Base-by-base conservation (phyloP, 2,888 invertebrate genomes). In the Gonocerus acuteangulatus region DNA sequence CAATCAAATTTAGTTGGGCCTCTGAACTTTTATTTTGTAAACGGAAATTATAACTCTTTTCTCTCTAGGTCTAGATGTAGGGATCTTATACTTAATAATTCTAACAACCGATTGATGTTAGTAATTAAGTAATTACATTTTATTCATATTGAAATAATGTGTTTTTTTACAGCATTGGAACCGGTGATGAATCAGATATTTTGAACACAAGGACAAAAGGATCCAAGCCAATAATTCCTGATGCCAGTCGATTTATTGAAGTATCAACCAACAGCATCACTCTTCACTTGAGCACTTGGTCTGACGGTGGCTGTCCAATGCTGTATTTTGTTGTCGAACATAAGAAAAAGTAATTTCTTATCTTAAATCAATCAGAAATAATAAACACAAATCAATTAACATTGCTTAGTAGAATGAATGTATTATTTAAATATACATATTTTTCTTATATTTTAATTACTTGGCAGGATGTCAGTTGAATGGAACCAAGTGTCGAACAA, bases 401-500 rank as follows among this genome's bases (percentile, higher is more conserved):
- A n/a, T n/a, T n/a, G n/a, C n/a, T n/a, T n/a, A n/a, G n/a, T n/a
- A n/a, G n/a, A n/a, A n/a, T n/a, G n/a, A n/a, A n/a, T n/a, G n/a
- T n/a, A n/a, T n/a, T n/a, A n/a, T n/a, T n/a, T n/a, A n/a, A n/a
- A n/a, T n/a, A n/a, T n/a, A n/a, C n/a, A 27, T 27, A 9, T 27
- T 27, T 27, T 27, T 9, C 27, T 27, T 4, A 6, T 27, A 27
- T 27, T 27, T 27, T 6, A 6, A 27, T 27, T 27, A 4, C 4
- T 27, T 27, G 27, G 9, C 45, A 64, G 64, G 22, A 54, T 62
- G 49, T 58, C 62, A 22, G 52, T 82, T 59, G 92, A 93, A 79
- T 94, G 94, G 94, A 92, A 88, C 72, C 91, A 93, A 77, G 91
- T 93, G 58, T 91, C 92, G 9, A 93, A 93, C 73, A 91, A 91